A percentile compares a stretch with the other conserved stretches of the same genome.
These are phyloP conservation scores for Fistularia tabacaria DNA, from an alignment of 2,797 vertebrate species.

Conservation along the genomic window DNA sequence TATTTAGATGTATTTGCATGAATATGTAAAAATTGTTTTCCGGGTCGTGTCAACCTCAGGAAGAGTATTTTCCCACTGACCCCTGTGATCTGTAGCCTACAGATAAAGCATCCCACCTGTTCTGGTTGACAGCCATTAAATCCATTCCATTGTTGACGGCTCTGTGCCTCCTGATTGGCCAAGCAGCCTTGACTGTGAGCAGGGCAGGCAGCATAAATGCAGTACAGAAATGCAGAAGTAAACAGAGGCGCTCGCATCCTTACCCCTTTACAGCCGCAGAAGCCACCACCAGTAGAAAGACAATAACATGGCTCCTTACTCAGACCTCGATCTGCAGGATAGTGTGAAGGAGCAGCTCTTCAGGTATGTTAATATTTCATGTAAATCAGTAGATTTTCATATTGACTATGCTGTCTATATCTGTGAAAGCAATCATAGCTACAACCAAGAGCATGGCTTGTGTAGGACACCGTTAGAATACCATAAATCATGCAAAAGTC, in stretches of 20 bases:
- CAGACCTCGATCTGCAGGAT: slow-evolving; percentile 66
- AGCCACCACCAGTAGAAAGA: slow-evolving; percentile 7
- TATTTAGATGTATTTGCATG: no score
- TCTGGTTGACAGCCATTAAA: slow-evolving; percentile 62
- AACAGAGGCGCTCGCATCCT: slow-evolving; percentile 19
- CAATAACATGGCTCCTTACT: slow-evolving; percentile 61
- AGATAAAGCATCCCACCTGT: slow-evolving; percentile 70
- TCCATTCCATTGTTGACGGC: slow-evolving; percentile 56
- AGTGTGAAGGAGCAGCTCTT: slow-evolving; percentile 68
- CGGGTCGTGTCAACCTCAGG: slow-evolving; percentile 43
- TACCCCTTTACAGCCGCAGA: slow-evolving; percentile 8
- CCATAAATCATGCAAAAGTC: no score
- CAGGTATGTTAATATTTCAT: slow-evolving; percentile 44
- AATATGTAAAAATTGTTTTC: neutral
- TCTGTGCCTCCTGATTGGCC: slow-evolving; percentile 63
- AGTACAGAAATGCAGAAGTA: slow-evolving; percentile 14
- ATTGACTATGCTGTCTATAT: no score
- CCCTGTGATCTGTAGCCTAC: slow-evolving; percentile 49
- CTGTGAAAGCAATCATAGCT: no score
- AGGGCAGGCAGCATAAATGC: slow-evolving; percentile 60
- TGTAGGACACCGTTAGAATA: no score
- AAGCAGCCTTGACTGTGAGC: neutral
- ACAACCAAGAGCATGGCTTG: no score
- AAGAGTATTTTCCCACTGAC: slow-evolving; percentile 67
- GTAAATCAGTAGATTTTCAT: neutral